Conservation (phyloP, 2,797 vertebrate genomes). For the Mionectes olivaceus region DNA sequence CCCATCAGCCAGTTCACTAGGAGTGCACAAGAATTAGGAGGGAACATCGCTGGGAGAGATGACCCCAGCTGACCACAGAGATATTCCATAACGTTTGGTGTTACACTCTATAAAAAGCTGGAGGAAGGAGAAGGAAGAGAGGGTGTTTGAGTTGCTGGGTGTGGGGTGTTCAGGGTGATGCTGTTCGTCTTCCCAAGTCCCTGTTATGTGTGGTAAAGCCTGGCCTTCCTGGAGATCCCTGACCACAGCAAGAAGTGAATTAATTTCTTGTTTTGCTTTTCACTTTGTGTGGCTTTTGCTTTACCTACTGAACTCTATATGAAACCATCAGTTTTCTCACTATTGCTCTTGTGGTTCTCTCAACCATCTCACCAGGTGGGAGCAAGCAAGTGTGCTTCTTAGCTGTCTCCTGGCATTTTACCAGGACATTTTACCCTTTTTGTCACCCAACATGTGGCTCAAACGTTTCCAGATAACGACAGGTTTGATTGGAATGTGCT, state of each 20-base stretch:
- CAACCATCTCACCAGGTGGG: too few species aligned
- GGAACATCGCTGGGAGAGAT: too few species aligned
- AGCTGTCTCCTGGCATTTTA: neutral
- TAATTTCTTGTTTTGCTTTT: neutral
- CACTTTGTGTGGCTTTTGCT: neutral
- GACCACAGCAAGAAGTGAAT: neutral
- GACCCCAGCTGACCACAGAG: neutral
- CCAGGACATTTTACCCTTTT: neutral
- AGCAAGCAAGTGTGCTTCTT: neutral
- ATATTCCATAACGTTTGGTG: neutral
- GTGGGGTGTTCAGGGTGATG: neutral
- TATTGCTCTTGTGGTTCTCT: neutral
- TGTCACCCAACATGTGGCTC: accelerated
- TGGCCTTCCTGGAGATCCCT: neutral
- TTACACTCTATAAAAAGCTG: neutral
- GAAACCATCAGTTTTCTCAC: neutral
- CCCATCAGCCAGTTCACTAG: neutral
- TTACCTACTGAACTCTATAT: neutral
- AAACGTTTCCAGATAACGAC: neutral
- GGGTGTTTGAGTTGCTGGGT: neutral
- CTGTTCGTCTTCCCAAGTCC: neutral
- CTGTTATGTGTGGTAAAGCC: accelerated
- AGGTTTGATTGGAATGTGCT: neutral
- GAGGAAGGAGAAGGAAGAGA: neutral
- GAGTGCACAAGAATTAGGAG: neutral